phyloP scores from a whole-genome alignment of 1,140 invertebrate genomes.

The Caenorhabditis inopinata region DNA sequence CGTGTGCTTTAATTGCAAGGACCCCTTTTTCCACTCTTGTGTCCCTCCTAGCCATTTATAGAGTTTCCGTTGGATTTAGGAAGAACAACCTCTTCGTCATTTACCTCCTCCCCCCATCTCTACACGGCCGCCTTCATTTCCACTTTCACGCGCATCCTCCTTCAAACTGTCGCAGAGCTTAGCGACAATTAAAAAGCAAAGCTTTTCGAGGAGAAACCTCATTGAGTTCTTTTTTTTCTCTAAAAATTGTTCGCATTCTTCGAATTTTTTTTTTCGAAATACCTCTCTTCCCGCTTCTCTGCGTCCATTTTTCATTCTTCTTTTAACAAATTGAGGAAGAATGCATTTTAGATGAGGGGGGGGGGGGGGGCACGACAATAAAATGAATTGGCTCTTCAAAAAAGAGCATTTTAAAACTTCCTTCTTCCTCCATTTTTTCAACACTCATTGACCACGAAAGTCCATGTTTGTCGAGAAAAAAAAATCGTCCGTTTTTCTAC shows the following conservation, averaged over 20 bases:
- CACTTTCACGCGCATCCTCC: background rate
- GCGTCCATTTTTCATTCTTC: background rate
- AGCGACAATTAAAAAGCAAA: background rate
- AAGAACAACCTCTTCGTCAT: background rate
- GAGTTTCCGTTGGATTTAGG: background rate
- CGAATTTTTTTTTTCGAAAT: background rate
- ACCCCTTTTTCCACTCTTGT: background rate
- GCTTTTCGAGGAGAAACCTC: background rate
- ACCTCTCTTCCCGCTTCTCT: background rate
- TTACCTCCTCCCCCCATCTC: background rate
- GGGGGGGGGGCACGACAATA: background rate
- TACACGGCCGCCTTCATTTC: background rate
- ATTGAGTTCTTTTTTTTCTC: background rate
- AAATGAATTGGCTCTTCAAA: no score
- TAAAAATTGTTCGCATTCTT: background rate
- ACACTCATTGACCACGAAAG: no score
- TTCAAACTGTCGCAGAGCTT: background rate
- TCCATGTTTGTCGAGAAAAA: no score
- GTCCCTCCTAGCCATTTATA: background rate
- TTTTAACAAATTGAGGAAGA: constrained; percentile 19
- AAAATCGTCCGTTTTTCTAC: no score
- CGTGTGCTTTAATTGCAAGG: background rate
- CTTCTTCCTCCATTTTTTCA: no score
- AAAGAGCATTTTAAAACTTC: no score
- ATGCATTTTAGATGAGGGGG: background rate